These are phyloP conservation scores for Pseudorhombus dupliciocellatus DNA, from an alignment of 2,113 vertebrate species.

Conservation along the genomic window DNA sequence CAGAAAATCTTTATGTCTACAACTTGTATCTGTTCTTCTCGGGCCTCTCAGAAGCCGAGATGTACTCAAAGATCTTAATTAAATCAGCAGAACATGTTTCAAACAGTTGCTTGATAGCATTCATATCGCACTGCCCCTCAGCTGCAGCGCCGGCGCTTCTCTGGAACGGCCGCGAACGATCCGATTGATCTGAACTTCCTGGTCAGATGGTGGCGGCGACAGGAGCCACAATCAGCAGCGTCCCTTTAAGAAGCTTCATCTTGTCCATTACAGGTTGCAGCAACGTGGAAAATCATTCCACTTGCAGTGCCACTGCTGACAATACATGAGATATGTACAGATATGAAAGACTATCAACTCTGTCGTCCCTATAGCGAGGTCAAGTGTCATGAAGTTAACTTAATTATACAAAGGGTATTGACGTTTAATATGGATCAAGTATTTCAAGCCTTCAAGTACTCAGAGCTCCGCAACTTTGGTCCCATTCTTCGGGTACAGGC, in stretches of 20 bases:
- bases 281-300: no score
- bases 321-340: no score
- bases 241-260: no score
- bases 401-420: no score
- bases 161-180: neutral
- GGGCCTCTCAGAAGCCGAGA: conserved; percentile 9
- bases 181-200: neutral
- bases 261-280: no score
- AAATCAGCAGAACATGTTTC: conserved; percentile 15
- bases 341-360: neutral
- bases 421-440: neutral
- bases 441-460: neutral
- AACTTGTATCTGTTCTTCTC: conserved; percentile 19
- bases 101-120: neutral
- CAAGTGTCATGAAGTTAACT: neutral
- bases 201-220: no score
- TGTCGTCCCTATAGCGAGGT: neutral
- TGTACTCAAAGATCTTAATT: conserved; percentile 12
- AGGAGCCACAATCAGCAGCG: no score
- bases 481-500: neutral
- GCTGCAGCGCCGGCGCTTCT: neutral
- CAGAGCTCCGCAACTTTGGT: neutral
- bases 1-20: conserved; percentile 11
- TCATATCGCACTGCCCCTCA: neutral
- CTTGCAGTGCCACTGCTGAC: no score